Conservation (phyloP, 2,797 vertebrate genomes). For the Rousettus madagascariensis region DNA sequence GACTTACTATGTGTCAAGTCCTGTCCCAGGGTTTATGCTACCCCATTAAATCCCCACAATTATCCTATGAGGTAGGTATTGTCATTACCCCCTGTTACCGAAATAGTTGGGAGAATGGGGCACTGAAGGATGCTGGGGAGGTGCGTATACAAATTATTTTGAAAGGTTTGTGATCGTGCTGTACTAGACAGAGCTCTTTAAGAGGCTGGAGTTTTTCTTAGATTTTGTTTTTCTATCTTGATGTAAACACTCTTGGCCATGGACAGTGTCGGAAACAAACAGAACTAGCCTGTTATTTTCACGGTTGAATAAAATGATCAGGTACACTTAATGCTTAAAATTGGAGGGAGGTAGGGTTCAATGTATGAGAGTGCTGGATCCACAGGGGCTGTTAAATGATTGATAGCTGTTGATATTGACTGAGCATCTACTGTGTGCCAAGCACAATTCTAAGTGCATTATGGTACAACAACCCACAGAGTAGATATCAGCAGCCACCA, state of each 20-base stretch:
- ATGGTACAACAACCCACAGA: not conserved
- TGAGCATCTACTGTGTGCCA: not conserved
- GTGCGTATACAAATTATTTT: not conserved
- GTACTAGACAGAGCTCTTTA: not conserved
- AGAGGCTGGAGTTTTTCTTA: not conserved
- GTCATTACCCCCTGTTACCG: not conserved
- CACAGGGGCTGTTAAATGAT: not conserved
- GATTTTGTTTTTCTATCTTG: not conserved
- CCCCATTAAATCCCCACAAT: not conserved
- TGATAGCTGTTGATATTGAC: not conserved
- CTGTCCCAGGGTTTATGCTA: not conserved
- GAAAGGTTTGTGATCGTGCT: not conserved
- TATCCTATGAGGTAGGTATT: not conserved
- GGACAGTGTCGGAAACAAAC: not conserved
- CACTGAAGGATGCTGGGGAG: not conserved
- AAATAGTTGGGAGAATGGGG: not conserved
- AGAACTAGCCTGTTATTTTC: not conserved
- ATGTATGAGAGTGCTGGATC: not conserved
- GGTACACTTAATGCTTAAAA: not conserved
- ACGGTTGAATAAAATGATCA: not conserved
- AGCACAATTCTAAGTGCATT: not conserved
- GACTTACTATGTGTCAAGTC: not conserved
- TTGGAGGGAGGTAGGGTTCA: not conserved
- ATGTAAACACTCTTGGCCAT: not conserved
- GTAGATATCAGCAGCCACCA: not conserved